Evolutionary conservation across 2,888 invertebrate genomes (phyloP).

Genomic region (Lucinisca nassula): DNA sequence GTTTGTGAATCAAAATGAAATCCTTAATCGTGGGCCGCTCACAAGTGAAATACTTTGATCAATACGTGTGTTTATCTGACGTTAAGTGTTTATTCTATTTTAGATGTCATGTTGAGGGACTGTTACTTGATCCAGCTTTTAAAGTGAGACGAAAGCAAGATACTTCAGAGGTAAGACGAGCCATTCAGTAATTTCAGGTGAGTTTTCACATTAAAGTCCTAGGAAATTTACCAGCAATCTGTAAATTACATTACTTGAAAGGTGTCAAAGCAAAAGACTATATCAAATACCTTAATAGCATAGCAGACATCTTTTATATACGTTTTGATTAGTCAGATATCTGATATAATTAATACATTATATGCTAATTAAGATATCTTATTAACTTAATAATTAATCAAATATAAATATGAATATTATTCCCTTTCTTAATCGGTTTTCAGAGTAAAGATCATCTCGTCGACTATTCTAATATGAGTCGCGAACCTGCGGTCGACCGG

Average conservation of each 20-base stretch:
- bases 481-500: neutral
- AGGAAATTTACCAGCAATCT: too few relatives aligned
- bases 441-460: neutral
- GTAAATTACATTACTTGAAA: too few relatives aligned
- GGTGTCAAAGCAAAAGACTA: too few relatives aligned
- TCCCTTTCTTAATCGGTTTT: neutral
- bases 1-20: neutral
- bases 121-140: neutral
- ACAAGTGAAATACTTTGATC: neutral
- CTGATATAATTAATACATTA: too few relatives aligned
- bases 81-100: neutral
- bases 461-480: neutral
- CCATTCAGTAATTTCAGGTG: neutral
- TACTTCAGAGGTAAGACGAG: neutral
- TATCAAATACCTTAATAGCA: too few relatives aligned
- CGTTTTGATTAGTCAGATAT: too few relatives aligned
- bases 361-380: too few relatives aligned
- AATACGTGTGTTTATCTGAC: neutral
- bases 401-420: too few relatives aligned
- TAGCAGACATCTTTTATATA: too few relatives aligned
- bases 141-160: neutral
- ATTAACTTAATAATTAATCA: too few relatives aligned
- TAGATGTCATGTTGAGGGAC: neutral
- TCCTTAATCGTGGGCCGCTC: neutral
- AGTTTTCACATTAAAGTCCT: too few relatives aligned